phyloP scores from a whole-genome alignment of 2,113 vertebrate genomes.

The Murina feae region DNA sequence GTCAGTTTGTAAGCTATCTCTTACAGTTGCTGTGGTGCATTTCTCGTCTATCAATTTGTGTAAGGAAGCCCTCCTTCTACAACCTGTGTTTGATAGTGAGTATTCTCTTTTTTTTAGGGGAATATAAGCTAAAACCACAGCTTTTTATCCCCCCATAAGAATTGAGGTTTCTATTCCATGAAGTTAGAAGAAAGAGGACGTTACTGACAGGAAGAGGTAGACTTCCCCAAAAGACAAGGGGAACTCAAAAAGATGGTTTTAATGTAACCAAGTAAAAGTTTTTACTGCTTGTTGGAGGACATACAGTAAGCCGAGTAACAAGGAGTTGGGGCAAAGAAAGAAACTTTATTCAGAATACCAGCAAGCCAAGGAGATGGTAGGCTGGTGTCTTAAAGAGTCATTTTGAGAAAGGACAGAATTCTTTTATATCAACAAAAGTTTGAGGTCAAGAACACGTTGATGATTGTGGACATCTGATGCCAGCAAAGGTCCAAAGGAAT shows the following conservation, averaged over 20 bases:
- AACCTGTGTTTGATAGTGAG: background rate
- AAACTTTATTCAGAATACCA: background rate
- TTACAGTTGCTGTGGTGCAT: background rate
- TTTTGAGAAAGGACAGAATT: background rate
- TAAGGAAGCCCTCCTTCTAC: background rate
- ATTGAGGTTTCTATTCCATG: background rate
- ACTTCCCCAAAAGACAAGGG: background rate
- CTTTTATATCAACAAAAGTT: background rate
- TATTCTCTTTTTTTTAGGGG: background rate
- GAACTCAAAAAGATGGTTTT: background rate
- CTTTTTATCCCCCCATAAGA: too few species aligned
- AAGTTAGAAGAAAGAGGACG: background rate
- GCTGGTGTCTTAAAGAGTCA: background rate
- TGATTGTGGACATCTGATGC: background rate
- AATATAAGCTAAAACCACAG: background rate
- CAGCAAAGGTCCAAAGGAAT: background rate
- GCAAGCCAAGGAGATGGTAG: background rate
- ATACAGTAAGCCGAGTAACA: background rate
- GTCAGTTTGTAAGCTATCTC: background rate
- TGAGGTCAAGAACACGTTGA: background rate
- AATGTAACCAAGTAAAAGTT: background rate
- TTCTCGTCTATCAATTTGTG: background rate
- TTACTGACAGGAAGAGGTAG: background rate
- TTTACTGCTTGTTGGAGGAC: background rate
- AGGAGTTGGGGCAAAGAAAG: background rate